Percentiles rank a stretch among this genome's conserved stretches.
Conservation (phyloP, 2,797 vertebrate species). For the Mustela erminea region DNA sequence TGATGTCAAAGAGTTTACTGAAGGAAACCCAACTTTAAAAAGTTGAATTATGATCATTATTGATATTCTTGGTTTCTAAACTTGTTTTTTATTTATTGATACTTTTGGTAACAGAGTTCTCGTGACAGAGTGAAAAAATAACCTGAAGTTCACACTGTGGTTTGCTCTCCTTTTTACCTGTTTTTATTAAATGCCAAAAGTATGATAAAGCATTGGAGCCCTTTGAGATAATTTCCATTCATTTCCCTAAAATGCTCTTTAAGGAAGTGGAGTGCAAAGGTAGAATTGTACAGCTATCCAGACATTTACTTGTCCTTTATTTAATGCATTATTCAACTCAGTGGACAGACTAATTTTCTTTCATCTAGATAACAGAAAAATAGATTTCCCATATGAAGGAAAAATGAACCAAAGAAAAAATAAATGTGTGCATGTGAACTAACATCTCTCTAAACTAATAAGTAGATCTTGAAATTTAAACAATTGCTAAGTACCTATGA, state of each 20-base stretch:
- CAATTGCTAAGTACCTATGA: conserved; percentile 9
- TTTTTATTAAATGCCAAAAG: conserved; percentile 72
- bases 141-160: conserved; percentile 64
- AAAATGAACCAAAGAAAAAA: conserved; percentile 62
- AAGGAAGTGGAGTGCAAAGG: conserved; percentile 60
- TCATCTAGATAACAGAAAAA: conserved; percentile 50
- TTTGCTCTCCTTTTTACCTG: conserved; percentile 43
- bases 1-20: background rate
- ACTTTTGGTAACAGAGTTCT: background rate
- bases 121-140: background rate
- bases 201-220: conserved; percentile 52
- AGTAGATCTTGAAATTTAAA: conserved; percentile 55
- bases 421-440: conserved; percentile 57
- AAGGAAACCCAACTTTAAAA: background rate
- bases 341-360: conserved; percentile 77
- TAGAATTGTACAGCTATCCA: conserved; percentile 42
- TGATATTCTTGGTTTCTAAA: conserved; percentile 26
- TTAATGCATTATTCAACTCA: conserved; percentile 65
- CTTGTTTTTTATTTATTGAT: conserved; percentile 38
- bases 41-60: conserved; percentile 9
- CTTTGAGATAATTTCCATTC: conserved; percentile 72
- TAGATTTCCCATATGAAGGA: conserved; percentile 54
- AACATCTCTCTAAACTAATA: conserved; percentile 1
- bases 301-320: conserved; percentile 63
- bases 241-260: conserved; percentile 64